A percentile compares a stretch with the other conserved stretches of the same genome.
Evolutionary conservation across 1,140 invertebrate genomes (phyloP).

Genomic region (Drosophila lacertosa): DNA sequence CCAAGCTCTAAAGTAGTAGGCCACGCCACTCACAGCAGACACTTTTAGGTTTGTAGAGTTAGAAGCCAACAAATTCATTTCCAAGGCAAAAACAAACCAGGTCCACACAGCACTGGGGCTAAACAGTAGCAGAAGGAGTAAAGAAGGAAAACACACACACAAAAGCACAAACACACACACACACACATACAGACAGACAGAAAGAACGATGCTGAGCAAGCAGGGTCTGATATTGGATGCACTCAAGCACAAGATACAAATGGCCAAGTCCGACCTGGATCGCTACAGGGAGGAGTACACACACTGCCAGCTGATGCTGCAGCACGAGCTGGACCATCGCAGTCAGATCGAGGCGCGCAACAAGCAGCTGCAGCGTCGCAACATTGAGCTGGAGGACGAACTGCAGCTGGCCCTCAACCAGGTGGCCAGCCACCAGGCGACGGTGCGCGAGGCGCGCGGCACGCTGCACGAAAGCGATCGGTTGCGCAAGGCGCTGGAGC

Average conservation of each 20-base stretch:
- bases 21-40: not conserved
- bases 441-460: not conserved
- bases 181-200: not conserved
- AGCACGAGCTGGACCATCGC: not conserved
- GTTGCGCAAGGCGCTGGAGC: constrained; percentile 1
- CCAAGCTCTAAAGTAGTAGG: not conserved
- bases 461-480: not conserved
- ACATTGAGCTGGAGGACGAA: not conserved
- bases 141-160: not conserved
- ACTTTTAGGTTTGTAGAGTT: not conserved
- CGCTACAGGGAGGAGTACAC: constrained; percentile 9
- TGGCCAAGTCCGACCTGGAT: constrained; percentile 12
- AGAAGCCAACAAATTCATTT: not conserved
- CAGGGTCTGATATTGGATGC: constrained; percentile 8
- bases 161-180: no score
- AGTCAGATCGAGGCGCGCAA: not conserved
- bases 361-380: constrained; percentile 9
- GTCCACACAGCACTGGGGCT: no score
- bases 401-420: not conserved
- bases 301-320: constrained; percentile 3
- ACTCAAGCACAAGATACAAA: constrained; percentile 12
- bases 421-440: not conserved
- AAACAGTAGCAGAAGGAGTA: no score
- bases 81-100: no score
- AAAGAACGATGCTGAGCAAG: constrained; percentile 1